Evolutionary conservation across 2,113 vertebrate species (phyloP), one percentile per base, ranked within the genome.

Genomic region (Sclerurus mexicanus): DNA sequence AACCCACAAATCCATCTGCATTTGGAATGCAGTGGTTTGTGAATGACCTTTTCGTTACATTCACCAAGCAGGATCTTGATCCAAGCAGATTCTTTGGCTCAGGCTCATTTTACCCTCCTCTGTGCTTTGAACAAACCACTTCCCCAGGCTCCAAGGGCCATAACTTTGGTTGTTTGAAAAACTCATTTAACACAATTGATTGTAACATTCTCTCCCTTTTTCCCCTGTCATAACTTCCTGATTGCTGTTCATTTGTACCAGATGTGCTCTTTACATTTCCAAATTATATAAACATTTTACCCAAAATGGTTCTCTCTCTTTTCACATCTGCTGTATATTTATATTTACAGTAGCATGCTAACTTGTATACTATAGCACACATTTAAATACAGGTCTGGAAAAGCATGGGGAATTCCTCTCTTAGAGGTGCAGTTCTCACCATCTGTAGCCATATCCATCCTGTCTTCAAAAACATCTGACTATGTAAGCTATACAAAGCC

Each of bases 51-150:
- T 95, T 78, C 18, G 2, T 80, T 95, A 72, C 14, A 3, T 97
- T 90, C 83, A 72, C 87, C 90, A 90, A 80, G 69, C 23, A 91
- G 53, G 44, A 84, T 78, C 81, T 96, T 75, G 71, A 87, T 95
- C 75, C 78, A 93, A 88, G 77, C 20, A 74, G 47, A 92, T 73
- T 95, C 46, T 73, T 95, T 91, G 87, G 62, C 79, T 91, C 91
- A 78, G 66, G 49, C 50, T 92, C 44, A 49, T 35, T 89, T 58
- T 50, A 78, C 10, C 44, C 14, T 83, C 69, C 86, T 84, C 21
- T 67, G 59, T 75, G 88, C 81, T 94, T 90, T 96, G 90, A 97
- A 86, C 53, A 95, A 97, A 97, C 80, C 86, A 91, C 86, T 96
- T 97, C 88, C 93, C 68, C 40, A 58, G 47, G 58, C 90, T 91